These are phyloP conservation scores for Zenarchopterus dispar DNA, from an alignment of 2,797 vertebrate genomes.

Conservation along the genomic window DNA sequence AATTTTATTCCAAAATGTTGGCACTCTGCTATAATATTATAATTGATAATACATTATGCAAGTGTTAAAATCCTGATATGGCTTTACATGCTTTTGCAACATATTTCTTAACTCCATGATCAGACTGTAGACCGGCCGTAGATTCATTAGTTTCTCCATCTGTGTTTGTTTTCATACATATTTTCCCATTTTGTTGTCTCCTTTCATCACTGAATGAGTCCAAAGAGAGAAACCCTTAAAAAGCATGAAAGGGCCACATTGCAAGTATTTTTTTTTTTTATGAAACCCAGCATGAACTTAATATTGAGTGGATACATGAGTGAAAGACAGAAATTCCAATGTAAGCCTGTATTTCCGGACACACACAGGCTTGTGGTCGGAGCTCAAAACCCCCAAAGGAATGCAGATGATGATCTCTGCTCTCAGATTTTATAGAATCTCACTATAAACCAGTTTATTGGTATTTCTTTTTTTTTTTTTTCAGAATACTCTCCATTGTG, in stretches of 20 bases:
- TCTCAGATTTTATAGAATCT: background rate
- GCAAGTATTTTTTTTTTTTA: constrained; percentile 49
- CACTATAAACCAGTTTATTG: too few relatives aligned
- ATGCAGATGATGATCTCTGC: constrained; percentile 7
- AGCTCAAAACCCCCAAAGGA: too few relatives aligned
- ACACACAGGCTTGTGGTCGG: too few relatives aligned
- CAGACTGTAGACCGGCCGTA: too few relatives aligned
- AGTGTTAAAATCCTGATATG: too few relatives aligned
- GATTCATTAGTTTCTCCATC: background rate
- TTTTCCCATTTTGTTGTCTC: constrained; percentile 37
- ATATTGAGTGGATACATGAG: constrained; percentile 33
- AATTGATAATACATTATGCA: too few relatives aligned
- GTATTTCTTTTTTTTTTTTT: too few relatives aligned
- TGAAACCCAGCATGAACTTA: constrained; percentile 49
- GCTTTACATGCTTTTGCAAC: too few relatives aligned
- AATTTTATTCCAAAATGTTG: too few relatives aligned
- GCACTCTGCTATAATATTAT: too few relatives aligned
- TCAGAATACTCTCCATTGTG: too few relatives aligned
- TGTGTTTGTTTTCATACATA: constrained; percentile 29
- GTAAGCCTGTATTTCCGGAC: constrained; percentile 29
- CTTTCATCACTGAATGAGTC: constrained; percentile 46
- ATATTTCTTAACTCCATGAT: too few relatives aligned
- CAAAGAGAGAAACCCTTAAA: constrained; percentile 25
- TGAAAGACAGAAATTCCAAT: constrained; percentile 57
- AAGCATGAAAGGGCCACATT: constrained; percentile 37